Percentiles rank a stretch among this genome's conserved stretches.
Evolutionary conservation across 1,140 invertebrate species (phyloP).

Genomic region (Pachyrhynchus sulphureomaculatus): DNA sequence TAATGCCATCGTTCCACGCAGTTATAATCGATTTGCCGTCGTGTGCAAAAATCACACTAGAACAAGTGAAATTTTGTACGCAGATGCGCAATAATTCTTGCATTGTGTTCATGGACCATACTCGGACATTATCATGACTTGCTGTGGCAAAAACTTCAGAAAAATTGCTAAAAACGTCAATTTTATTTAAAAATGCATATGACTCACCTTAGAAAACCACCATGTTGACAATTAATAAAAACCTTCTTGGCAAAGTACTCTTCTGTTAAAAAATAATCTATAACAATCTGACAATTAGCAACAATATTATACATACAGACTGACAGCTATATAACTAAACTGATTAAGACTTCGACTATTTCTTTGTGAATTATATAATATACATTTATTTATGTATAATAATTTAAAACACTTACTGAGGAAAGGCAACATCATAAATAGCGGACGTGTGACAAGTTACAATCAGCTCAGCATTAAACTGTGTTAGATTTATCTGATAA

Average conservation of each 20-base stretch:
- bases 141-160: slow-evolving; percentile 84
- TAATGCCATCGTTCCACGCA: slow-evolving; percentile 87
- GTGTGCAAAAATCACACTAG: slow-evolving; percentile 70
- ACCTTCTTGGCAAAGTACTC: too few relatives aligned
- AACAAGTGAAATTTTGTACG: slow-evolving; percentile 84
- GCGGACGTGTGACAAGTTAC: slow-evolving; percentile 79
- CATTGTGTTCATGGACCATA: slow-evolving; percentile 76
- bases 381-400: too few relatives aligned
- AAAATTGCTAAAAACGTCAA: slow-evolving; percentile 59
- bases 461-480: slow-evolving; percentile 69
- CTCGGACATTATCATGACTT: slow-evolving; percentile 77
- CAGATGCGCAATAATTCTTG: slow-evolving; percentile 80
- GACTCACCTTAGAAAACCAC: too few relatives aligned
- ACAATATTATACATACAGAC: too few relatives aligned
- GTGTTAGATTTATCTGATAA: slow-evolving; percentile 71
- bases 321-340: too few relatives aligned
- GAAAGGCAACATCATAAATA: slow-evolving; percentile 82
- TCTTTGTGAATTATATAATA: too few relatives aligned
- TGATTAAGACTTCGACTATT: too few relatives aligned
- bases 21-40: slow-evolving; percentile 76
- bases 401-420: slow-evolving; percentile 66
- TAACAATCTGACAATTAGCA: too few relatives aligned
- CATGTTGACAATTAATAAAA: too few relatives aligned
- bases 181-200: too few relatives aligned
- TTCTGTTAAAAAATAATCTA: too few relatives aligned